Base-by-base conservation (phyloP, 2,797 vertebrate species). In the Helarctos malayanus region DNA sequence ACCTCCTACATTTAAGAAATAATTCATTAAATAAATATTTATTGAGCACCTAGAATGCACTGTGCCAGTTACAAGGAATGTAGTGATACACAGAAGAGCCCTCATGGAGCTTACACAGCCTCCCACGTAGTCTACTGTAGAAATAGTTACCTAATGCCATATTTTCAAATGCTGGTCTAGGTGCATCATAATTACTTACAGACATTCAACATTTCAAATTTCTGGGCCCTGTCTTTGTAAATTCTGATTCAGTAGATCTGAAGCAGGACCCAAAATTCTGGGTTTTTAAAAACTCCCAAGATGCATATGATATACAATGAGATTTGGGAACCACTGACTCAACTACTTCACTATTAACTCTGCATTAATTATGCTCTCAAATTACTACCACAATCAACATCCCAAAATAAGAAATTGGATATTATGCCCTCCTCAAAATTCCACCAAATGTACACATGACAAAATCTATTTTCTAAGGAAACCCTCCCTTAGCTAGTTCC, bases 401-500 rank as follows among this genome's bases (percentile, higher is more conserved):
- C 80, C 47, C 47, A 59, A 82, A 97, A 73, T 32, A 91, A 82
- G 61, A 89, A 81, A 75, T 63, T 29, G 63, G 49, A 14, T 89
- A 83, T 47, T 91, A 95, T 73, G 25, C 69, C 47, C 84, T 79
- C 7, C 63, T 82, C 93, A 80, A 80, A 81, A 88, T 85, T 10
- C 23, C 18, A 93, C 63, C 93, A 91, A 65, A 94, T 35, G 32
- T 56, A 75, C 69, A 75, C 3, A 88, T 14, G 15, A 71, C 52
- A 81, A 94, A 61, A 29, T 49, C 52, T 61, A 75, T 88, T 95
- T 89, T 91, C 57, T 94, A 88, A 81, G 38, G 32, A 93, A 91
- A 57, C 23, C 29, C n/a, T 56, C 71, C 38, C 57, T 73, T 88
- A 79, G 14, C 18, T 88, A 92, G 38, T 84, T 94, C 7, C 71